phyloP scores from a whole-genome alignment of 2,113 vertebrate genomes.

The Lagenorhynchus albirostris region DNA sequence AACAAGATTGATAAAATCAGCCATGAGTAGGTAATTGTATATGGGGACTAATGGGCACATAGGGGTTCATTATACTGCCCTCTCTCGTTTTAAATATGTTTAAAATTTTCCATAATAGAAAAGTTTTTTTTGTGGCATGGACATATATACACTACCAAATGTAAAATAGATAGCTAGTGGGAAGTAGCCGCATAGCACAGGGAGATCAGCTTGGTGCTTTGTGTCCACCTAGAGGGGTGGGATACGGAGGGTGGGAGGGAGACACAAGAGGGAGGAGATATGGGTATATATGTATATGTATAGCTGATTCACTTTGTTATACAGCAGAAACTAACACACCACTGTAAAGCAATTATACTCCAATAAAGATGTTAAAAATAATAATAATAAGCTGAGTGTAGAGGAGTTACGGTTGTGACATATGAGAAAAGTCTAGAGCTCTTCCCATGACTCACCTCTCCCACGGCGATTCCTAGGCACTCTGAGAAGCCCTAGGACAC shows the following conservation, averaged over 20 bases:
- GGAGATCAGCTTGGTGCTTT: no score
- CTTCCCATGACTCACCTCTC: background rate
- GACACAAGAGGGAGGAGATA: no score
- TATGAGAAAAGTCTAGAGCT: background rate
- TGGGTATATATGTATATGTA: no score
- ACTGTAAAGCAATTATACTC: no score
- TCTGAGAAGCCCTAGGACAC: background rate
- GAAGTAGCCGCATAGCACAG: no score
- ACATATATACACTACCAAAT: no score
- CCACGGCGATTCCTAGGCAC: background rate
- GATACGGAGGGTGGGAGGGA: no score
- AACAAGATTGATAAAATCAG: background rate
- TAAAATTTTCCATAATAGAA: background rate
- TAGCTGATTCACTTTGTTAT: no score
- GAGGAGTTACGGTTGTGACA: background rate
- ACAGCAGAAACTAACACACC: no score
- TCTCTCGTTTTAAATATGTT: conserved; percentile 13
- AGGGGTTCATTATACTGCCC: background rate
- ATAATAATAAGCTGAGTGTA: background rate
- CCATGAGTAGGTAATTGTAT: background rate
- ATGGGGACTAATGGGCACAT: background rate
- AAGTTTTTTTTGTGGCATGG: background rate
- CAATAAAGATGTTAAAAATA: no score
- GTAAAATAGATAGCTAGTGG: no score
- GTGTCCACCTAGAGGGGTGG: no score